These are phyloP conservation scores for Hemicentrotus pulcherrimus DNA, from an alignment of 35 echinoderm and acorn worm genomes.

Conservation along the genomic window DNA sequence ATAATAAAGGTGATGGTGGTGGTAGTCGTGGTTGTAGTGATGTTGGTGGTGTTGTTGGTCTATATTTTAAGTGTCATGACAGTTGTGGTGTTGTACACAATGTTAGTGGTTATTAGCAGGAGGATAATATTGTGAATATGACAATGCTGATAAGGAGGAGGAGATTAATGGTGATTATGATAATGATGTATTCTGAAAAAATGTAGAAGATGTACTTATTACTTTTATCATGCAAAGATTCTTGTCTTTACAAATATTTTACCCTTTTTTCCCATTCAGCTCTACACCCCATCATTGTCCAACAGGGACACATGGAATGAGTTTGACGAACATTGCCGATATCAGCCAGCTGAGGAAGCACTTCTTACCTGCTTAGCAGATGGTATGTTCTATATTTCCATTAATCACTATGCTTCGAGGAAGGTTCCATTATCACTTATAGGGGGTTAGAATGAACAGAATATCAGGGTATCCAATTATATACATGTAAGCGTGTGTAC, in stretches of 20 bases:
- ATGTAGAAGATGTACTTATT: too few species aligned
- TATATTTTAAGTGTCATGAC: not conserved
- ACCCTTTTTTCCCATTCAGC: conserved; percentile 51
- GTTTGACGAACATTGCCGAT: conserved; percentile 90
- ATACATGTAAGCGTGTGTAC: too few species aligned
- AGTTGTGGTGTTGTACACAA: not conserved
- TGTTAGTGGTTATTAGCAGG: not conserved
- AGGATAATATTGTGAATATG: not conserved
- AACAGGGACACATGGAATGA: conserved; percentile 84
- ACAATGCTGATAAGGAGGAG: not conserved
- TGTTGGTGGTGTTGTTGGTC: not conserved
- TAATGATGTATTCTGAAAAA: not conserved
- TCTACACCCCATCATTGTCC: conserved; percentile 85
- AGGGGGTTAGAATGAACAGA: not conserved
- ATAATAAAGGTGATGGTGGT: not conserved
- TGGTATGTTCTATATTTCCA: conserved; percentile 66
- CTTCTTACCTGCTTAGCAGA: conserved; percentile 94
- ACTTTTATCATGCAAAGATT: not conserved
- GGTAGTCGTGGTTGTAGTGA: not conserved
- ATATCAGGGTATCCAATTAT: too few species aligned
- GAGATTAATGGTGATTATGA: not conserved
- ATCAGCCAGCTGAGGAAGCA: conserved; percentile 78
- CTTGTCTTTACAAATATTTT: not conserved
- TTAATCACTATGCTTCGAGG: not conserved
- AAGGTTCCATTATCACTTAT: not conserved